Base-by-base conservation (phyloP, 2,797 vertebrate genomes). In the Cryptoblepharus egeriae region DNA sequence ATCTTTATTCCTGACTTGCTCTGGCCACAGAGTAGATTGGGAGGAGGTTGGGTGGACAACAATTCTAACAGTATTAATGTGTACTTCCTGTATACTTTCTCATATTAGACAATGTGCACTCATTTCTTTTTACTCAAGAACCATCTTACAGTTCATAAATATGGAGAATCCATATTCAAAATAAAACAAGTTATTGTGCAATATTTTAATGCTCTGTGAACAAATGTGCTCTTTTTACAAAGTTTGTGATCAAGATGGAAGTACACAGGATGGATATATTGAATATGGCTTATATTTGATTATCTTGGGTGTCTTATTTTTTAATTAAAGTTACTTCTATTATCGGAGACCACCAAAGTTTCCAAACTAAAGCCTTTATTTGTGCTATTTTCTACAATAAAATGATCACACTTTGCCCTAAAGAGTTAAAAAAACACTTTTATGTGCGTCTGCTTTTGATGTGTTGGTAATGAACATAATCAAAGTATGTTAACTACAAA, bases 161-260 rank as follows among this genome's bases (percentile, higher is more conserved):
- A 88, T 73, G 74, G 81, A 81, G 92, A 91, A 85, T 91, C 45
- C 75, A 67, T 88, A 91, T 89, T 95, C 89, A 93, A 93, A 72
- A 89, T 83, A 91, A 90, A 86, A 91, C 94, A 89, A 91, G 89
- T 94, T 96, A 87, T 94, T 95, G 96, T 97, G 96, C 97, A 97
- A 97, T 97, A 96, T 95, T 95, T 96, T 96, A 75, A 96, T 92
- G 94, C 92, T 96, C 92, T 71, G 92, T 94, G 93, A 92, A 96
- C 96, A 97, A 95, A 94, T 93, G 93, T 92, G 93, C 93, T 80
- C 91, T 94, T 95, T 93, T 95, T 93, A 90, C 86, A 75, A 92
- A 92, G n/a, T 93, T 90, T 92, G 85, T 90, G 90, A 92, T 94
- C 88, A 89, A 84, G 86, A 88, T 85, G 86, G 82, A 82, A 70